phyloP scores from a whole-genome alignment of 2,888 invertebrate genomes.

The Ochropleura leucogaster region DNA sequence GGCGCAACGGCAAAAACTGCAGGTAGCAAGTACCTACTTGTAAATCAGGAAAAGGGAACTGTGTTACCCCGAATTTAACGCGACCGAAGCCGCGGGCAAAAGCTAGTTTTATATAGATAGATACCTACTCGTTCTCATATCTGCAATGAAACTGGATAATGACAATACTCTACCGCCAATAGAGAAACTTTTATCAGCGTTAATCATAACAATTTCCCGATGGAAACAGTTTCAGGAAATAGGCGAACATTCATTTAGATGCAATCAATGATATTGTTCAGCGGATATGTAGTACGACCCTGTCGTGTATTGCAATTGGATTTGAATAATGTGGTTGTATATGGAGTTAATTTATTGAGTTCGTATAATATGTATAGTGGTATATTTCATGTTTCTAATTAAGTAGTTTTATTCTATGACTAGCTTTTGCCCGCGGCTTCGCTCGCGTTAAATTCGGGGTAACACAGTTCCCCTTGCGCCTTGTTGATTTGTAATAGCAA shows the following conservation, averaged over 20 bases:
- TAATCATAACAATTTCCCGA: slow-evolving; percentile 40
- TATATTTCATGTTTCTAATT: neutral
- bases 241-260: slow-evolving; percentile 17
- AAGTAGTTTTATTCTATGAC: too few relatives aligned
- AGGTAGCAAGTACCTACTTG: too few relatives aligned
- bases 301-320: neutral
- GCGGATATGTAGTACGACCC: neutral
- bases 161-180: slow-evolving; percentile 34
- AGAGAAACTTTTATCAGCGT: slow-evolving; percentile 44
- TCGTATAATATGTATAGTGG: neutral
- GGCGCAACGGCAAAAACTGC: too few relatives aligned
- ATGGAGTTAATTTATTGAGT: neutral
- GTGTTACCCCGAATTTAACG: too few relatives aligned
- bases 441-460: too few relatives aligned
- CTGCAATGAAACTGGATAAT: slow-evolving; percentile 61
- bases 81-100: too few relatives aligned
- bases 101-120: too few relatives aligned
- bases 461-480: too few relatives aligned
- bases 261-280: slow-evolving; percentile 11
- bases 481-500: too few relatives aligned
- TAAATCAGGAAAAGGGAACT: too few relatives aligned
- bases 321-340: neutral
- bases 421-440: too few relatives aligned
- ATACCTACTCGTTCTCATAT: slow-evolving; percentile 31
- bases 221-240: slow-evolving; percentile 32